Evolutionary conservation across 2,797 vertebrate genomes (phyloP).

Genomic region (Alosa sapidissima): DNA sequence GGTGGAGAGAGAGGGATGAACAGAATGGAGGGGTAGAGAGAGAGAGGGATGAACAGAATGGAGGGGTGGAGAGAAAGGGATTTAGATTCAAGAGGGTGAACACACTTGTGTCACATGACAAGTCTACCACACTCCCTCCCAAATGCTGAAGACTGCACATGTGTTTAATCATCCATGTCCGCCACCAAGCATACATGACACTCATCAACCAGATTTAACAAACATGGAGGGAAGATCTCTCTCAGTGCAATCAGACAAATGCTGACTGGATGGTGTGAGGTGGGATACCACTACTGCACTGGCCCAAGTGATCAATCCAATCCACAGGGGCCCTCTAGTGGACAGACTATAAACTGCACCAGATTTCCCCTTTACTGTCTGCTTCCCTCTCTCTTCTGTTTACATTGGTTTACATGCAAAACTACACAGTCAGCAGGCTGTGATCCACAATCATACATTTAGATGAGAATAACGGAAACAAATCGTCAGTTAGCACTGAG

Average conservation of each 20-base stretch:
- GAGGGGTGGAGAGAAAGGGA: too few species aligned
- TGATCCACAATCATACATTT: too few species aligned
- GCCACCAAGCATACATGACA: neutral
- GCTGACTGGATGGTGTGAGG: neutral
- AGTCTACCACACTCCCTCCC: neutral
- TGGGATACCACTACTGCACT: neutral
- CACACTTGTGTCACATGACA: neutral
- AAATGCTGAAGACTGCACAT: neutral
- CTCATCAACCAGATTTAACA: neutral
- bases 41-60: too few species aligned
- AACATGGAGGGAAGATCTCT: neutral
- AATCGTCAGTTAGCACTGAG: neutral
- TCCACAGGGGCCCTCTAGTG: neutral
- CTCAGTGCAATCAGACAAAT: neutral
- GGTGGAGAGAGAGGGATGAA: too few species aligned
- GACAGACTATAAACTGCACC: neutral
- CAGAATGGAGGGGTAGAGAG: too few species aligned
- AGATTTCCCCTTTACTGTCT: too few species aligned
- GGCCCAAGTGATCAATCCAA: neutral
- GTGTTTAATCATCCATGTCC: neutral
- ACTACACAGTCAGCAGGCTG: too few species aligned
- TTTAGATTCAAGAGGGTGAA: too few species aligned
- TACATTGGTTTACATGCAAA: too few species aligned
- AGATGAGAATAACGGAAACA: too few species aligned
- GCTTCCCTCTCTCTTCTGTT: too few species aligned